phyloP scores from a whole-genome alignment of 2,888 invertebrate genomes.

The Phyto melanocephala region DNA sequence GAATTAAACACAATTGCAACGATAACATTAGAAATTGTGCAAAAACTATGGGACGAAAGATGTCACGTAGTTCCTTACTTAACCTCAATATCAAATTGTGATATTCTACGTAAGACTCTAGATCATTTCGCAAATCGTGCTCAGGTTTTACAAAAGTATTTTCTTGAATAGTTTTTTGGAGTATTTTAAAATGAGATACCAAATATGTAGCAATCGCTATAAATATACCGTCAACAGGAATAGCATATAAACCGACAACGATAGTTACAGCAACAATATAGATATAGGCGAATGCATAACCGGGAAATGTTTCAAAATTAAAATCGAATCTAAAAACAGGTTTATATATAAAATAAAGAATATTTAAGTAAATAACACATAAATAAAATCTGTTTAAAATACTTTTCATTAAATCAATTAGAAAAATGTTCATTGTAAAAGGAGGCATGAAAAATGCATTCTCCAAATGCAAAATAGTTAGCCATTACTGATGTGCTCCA shows the following conservation, averaged over 20 bases:
- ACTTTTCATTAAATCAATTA: no score
- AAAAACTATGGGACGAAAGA: slow-evolving; percentile 73
- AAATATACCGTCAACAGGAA: slow-evolving; percentile 74
- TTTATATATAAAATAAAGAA: not conserved
- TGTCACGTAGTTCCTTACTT: slow-evolving; percentile 67
- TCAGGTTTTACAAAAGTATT: slow-evolving; percentile 56
- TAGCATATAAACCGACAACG: slow-evolving; percentile 70
- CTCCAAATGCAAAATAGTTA: no score
- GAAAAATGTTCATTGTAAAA: no score
- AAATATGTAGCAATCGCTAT: slow-evolving; percentile 73
- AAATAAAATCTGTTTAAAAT: no score
- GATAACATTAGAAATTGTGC: slow-evolving; percentile 75
- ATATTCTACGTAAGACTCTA: slow-evolving; percentile 69
- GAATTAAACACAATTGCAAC: slow-evolving; percentile 74
- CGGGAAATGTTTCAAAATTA: slow-evolving; percentile 69
- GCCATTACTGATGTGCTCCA: no score
- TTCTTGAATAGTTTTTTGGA: slow-evolving; percentile 68
- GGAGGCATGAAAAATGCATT: no score
- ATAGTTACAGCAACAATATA: slow-evolving; percentile 70
- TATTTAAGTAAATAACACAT: not conserved
- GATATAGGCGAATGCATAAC: slow-evolving; percentile 70
- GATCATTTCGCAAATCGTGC: slow-evolving; percentile 51
- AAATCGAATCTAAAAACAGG: slow-evolving; percentile 70
- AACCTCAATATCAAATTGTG: slow-evolving; percentile 69
- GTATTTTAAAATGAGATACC: slow-evolving; percentile 71